phyloP scores from a whole-genome alignment of 2,113 vertebrate genomes.

The Nothoprocta perdicaria region DNA sequence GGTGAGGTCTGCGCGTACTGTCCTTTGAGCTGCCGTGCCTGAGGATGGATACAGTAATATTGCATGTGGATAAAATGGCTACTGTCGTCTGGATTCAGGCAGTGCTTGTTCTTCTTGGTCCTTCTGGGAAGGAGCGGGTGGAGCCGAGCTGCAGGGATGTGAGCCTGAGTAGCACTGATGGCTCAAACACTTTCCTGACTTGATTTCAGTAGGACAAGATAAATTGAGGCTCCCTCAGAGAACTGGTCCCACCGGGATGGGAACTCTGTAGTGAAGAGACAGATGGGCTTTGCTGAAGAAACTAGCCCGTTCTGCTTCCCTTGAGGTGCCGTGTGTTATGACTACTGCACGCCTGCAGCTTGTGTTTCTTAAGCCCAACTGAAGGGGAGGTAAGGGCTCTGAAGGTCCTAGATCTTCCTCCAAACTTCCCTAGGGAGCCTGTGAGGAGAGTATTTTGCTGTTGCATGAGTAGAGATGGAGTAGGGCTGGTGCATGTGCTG shows the following conservation, averaged over 20 bases:
- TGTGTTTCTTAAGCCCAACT: not conserved
- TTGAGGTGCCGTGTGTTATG: not conserved
- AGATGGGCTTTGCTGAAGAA: not conserved
- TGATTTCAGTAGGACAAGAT: not conserved
- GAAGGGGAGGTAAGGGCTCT: not conserved
- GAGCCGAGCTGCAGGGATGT: not conserved
- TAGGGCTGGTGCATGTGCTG: not conserved
- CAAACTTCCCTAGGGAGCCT: not conserved
- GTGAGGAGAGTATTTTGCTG: not conserved
- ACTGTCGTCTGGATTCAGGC: not conserved
- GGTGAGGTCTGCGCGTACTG: not conserved
- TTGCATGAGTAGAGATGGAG: not conserved
- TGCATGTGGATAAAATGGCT: not conserved
- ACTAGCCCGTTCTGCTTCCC: not conserved
- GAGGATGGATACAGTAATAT: not conserved
- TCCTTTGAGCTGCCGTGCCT: not conserved
- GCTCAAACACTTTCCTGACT: not conserved
- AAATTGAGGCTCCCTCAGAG: not conserved
- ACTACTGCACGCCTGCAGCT: not conserved
- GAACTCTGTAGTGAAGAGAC: not conserved
- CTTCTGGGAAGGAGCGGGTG: not conserved
- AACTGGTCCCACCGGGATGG: accelerated
- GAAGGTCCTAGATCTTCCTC: not conserved
- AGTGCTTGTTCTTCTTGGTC: not conserved
- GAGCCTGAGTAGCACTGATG: not conserved